A percentile compares a stretch with the other conserved stretches of the same genome.
Evolutionary conservation across 1,140 invertebrate genomes (phyloP).

Genomic region (Drosophila nigromelanica): DNA sequence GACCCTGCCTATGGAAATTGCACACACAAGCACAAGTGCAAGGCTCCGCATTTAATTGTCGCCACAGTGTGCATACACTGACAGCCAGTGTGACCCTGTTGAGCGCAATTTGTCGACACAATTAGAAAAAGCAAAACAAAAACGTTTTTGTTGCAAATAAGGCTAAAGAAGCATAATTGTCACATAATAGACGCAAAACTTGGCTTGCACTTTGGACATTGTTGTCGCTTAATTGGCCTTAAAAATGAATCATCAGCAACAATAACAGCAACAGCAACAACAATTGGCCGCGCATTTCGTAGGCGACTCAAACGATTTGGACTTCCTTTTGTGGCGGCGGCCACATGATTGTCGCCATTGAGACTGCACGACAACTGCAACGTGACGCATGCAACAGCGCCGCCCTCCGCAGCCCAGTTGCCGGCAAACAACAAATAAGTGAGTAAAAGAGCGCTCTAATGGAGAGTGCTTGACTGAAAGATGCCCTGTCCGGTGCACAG

Average conservation of each 20-base stretch:
- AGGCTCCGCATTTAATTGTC: background rate
- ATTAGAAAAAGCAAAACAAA: conserved; percentile 19
- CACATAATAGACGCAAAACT: conserved; percentile 37
- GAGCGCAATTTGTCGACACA: background rate
- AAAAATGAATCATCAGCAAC: conserved; percentile 35
- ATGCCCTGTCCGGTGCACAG: background rate
- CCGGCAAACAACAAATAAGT: background rate
- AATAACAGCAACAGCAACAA: conserved; percentile 15
- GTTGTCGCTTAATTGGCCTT: conserved; percentile 34
- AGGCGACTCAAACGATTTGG: conserved; percentile 43
- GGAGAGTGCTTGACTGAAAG: background rate
- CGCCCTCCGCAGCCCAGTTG: no score
- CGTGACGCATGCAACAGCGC: conserved; percentile 36
- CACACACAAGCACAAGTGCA: background rate
- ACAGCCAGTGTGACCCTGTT: conserved; percentile 14
- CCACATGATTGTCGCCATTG: conserved; percentile 40
- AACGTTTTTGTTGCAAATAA: conserved; percentile 31
- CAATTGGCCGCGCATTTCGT: conserved; percentile 35
- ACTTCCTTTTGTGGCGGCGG: conserved; percentile 47
- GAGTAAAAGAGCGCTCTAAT: background rate
- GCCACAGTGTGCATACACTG: conserved; percentile 1
- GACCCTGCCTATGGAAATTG: conserved; percentile 22
- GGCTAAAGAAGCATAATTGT: conserved; percentile 48
- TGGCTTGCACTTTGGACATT: conserved; percentile 21
- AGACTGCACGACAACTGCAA: conserved; percentile 51